A percentile compares a stretch with the other conserved stretches of the same genome.
Evolutionary conservation across 2,113 vertebrate species (phyloP).

Genomic region (Passer montanus): DNA sequence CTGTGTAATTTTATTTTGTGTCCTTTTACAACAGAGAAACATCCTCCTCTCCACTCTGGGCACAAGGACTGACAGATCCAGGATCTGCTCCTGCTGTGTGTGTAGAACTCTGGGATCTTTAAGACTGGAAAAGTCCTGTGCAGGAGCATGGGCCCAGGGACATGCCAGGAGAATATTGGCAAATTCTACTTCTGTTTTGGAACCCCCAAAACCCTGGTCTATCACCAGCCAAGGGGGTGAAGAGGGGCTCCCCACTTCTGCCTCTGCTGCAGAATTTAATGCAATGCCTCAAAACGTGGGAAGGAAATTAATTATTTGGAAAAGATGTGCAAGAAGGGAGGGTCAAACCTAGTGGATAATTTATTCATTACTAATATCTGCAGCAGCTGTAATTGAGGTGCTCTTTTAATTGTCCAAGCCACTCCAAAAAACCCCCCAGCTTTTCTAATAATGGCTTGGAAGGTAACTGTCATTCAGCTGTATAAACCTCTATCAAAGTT

Average conservation of each 20-base stretch:
- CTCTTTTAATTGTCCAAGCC: constrained; percentile 46
- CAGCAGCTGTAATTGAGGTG: constrained; percentile 46
- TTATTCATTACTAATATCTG: constrained; percentile 61
- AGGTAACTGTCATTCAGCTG: constrained; percentile 53
- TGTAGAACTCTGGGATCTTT: rapidly evolving
- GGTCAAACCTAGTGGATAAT: constrained; percentile 17
- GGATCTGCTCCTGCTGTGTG: background rate
- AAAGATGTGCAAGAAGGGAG: constrained; percentile 11
- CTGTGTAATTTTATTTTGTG: too few relatives aligned
- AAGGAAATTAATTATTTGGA: constrained; percentile 42
- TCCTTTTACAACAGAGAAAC: background rate
- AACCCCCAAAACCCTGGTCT: rapidly evolving
- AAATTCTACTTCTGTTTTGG: background rate
- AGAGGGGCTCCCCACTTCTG: background rate
- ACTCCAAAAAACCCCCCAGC: background rate
- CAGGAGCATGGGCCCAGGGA: background rate
- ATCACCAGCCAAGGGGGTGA: background rate
- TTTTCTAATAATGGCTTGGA: constrained; percentile 27
- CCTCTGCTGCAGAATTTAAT: background rate
- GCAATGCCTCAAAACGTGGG: background rate
- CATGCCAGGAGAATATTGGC: rapidly evolving
- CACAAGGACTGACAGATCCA: background rate
- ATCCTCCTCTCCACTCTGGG: rapidly evolving
- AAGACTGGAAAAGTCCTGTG: background rate
- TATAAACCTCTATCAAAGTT: constrained; percentile 32